phyloP scores from a whole-genome alignment of 2,113 vertebrate species.

The Sebastes fasciatus region DNA sequence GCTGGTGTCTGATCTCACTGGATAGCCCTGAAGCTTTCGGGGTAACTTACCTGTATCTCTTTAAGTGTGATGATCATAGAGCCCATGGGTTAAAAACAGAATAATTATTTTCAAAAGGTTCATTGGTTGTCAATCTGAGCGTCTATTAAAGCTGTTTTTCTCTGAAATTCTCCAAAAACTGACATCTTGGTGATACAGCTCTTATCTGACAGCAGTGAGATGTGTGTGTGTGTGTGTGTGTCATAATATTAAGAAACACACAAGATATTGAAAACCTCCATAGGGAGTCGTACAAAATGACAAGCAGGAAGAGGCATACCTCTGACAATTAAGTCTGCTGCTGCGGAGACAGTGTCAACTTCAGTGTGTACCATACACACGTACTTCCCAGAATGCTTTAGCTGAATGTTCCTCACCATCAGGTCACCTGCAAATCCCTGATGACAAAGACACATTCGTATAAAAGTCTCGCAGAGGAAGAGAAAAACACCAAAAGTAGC shows the following conservation, averaged over 20 bases:
- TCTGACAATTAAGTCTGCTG: slow-evolving; percentile 89
- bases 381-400: slow-evolving; percentile 91
- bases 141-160: slow-evolving; percentile 11
- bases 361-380: slow-evolving; percentile 89
- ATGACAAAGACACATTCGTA: slow-evolving; percentile 30
- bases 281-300: slow-evolving; percentile 12
- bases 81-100: not conserved
- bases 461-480: not conserved
- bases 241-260: not conserved
- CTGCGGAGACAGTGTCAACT: slow-evolving; percentile 89
- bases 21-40: not conserved
- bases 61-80: not conserved
- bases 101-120: slow-evolving; percentile 13
- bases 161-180: slow-evolving; percentile 6
- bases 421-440: slow-evolving; percentile 91
- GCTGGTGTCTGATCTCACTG: slow-evolving; percentile 18
- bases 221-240: slow-evolving; percentile 4
- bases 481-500: slow-evolving; percentile 10
- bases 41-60: not conserved
- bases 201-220: slow-evolving; percentile 19
- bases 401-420: slow-evolving; percentile 93
- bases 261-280: slow-evolving; percentile 17
- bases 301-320: slow-evolving; percentile 78
- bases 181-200: slow-evolving; percentile 1
- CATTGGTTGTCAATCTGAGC: not conserved